A percentile compares a stretch with the other conserved stretches of the same genome.
Evolutionary conservation across 2,888 invertebrate species (phyloP).

Genomic region (Pegoplata infirma): DNA sequence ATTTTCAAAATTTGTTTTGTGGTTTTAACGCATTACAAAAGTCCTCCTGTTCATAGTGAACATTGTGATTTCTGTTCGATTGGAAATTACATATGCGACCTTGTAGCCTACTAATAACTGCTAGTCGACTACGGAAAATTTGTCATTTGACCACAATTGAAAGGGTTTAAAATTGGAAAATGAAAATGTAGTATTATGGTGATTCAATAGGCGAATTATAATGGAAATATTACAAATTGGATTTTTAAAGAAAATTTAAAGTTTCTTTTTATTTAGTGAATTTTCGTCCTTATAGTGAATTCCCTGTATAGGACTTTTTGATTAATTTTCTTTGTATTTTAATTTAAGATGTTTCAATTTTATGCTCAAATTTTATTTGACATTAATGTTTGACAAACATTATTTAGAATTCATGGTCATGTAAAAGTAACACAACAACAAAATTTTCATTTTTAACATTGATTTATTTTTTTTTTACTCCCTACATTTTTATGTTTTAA

Average conservation of each 20-base stretch:
- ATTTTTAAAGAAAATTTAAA: no score
- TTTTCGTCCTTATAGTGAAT: no score
- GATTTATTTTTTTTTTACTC: no score
- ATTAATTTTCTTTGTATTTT: no score
- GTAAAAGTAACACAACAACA: background rate
- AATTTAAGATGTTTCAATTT: background rate
- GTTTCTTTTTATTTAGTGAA: no score
- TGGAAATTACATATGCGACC: background rate
- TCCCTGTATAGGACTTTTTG: no score
- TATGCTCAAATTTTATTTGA: slow-evolving; percentile 21
- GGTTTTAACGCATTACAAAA: slow-evolving; percentile 39
- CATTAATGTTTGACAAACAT: slow-evolving; percentile 30
- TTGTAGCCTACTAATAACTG: background rate
- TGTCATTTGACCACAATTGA: slow-evolving; percentile 19
- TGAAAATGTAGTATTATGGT: background rate
- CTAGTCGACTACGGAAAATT: background rate
- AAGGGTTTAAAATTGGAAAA: background rate
- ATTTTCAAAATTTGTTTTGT: slow-evolving; percentile 49
- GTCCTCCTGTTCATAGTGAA: slow-evolving; percentile 13
- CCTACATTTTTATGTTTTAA: background rate
- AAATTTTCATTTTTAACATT: no score
- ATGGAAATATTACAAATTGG: no score
- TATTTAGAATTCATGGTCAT: slow-evolving; percentile 30
- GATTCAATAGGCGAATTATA: no score
- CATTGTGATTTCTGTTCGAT: slow-evolving; percentile 38